phyloP scores from a whole-genome alignment of 53 echinoderm and acorn worm species.

The Echinometra lucunter region DNA sequence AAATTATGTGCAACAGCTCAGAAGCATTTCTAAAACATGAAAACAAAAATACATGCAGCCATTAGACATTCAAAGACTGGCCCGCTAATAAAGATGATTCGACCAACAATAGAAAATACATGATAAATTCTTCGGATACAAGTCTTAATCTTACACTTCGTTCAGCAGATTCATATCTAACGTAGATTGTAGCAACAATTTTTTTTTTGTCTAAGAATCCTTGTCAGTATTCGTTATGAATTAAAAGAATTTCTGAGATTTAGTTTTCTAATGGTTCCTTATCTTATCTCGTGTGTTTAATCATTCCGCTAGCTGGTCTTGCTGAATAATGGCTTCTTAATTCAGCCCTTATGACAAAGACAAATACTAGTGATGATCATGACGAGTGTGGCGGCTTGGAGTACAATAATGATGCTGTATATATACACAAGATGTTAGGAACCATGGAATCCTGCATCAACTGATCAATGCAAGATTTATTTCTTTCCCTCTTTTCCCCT shows the following conservation, averaged over 20 bases:
- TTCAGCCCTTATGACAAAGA: not conserved
- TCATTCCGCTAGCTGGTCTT: not conserved
- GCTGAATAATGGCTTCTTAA: conserved; percentile 19
- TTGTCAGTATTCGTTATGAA: no score
- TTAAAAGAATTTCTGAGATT: not conserved
- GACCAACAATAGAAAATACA: no score
- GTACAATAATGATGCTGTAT: not conserved
- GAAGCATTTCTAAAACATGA: no score
- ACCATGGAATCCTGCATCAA: not conserved
- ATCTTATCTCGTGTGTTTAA: not conserved
- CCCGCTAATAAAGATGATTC: no score
- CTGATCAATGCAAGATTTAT: not conserved
- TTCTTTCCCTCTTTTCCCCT: not conserved
- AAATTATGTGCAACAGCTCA: no score
- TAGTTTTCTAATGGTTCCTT: not conserved
- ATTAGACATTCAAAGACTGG: no score
- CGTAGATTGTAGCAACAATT: not conserved
- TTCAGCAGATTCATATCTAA: conserved; percentile 2
- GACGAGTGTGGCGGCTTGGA: not conserved
- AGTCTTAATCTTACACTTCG: not conserved
- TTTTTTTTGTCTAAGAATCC: no score
- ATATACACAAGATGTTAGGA: not conserved
- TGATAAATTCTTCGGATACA: no score
- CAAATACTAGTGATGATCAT: not conserved
- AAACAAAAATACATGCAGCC: no score